phyloP scores from a whole-genome alignment of 2,888 invertebrate genomes.

The Ariolimax columbianus region DNA sequence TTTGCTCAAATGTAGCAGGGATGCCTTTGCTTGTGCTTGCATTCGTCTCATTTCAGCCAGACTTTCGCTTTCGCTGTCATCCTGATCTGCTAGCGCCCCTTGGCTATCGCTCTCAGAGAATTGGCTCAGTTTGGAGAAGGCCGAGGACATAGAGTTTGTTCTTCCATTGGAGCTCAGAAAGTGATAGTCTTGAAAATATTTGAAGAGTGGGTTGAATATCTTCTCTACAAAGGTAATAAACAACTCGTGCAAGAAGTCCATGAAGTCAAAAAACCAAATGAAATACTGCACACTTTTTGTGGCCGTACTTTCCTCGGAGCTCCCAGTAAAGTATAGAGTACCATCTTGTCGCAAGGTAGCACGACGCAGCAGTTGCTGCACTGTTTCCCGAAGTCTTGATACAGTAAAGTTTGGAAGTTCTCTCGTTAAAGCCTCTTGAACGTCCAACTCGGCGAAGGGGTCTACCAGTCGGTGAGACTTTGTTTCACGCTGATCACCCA shows the following conservation, averaged over 20 bases:
- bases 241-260: conserved; percentile 66
- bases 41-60: conserved; percentile 54
- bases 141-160: conserved; percentile 59
- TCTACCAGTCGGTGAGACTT: conserved; percentile 9
- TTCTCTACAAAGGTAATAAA: conserved; percentile 65
- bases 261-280: conserved; percentile 69
- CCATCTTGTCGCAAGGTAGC: conserved; percentile 54
- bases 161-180: conserved; percentile 58
- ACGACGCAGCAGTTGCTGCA: conserved; percentile 51
- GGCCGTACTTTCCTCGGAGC: conserved; percentile 38
- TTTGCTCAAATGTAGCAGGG: conserved; percentile 63
- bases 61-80: conserved; percentile 56
- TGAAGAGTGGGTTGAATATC: conserved; percentile 67
- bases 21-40: conserved; percentile 63
- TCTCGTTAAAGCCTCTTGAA: conserved; percentile 43
- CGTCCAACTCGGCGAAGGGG: conserved; percentile 49
- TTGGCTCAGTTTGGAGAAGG: conserved; percentile 63
- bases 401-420: conserved; percentile 53
- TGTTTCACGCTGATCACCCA: background rate
- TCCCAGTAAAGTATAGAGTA: conserved; percentile 49
- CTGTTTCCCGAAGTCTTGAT: conserved; percentile 52
- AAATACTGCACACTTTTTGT: conserved; percentile 65
- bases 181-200: conserved; percentile 65
- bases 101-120: conserved; percentile 62
- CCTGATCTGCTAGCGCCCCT: conserved; percentile 54